A percentile compares a stretch with the other conserved stretches of the same genome.
Conservation (phyloP, 1,140 invertebrate genomes). For the Nylanderia fulva region DNA sequence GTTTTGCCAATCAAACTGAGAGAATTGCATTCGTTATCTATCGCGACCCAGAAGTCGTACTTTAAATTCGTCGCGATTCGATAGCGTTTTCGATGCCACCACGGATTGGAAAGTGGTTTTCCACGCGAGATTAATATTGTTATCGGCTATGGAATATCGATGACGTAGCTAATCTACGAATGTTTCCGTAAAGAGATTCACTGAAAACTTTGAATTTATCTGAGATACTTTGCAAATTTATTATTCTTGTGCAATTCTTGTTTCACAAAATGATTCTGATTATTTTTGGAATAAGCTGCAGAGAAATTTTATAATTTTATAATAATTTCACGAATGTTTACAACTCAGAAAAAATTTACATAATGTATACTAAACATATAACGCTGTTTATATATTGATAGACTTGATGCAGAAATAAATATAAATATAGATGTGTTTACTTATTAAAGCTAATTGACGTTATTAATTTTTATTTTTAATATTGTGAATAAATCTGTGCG, state of each 20-base stretch:
- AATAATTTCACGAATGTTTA: not conserved
- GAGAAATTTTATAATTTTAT: not conserved
- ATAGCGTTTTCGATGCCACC: conserved; percentile 8
- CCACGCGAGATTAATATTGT: conserved; percentile 54
- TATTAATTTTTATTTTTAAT: conserved; percentile 8
- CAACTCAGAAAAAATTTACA: not conserved
- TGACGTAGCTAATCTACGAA: conserved; percentile 11
- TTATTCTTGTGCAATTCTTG: not conserved
- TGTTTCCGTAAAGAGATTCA: not conserved
- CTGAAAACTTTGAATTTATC: not conserved
- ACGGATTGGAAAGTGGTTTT: conserved; percentile 29
- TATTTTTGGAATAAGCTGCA: not conserved
- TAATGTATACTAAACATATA: not conserved
- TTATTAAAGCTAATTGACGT: not conserved
- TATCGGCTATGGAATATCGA: conserved; percentile 44
- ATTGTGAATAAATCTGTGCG: not conserved
- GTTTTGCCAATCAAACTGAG: not conserved
- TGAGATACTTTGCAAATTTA: not conserved
- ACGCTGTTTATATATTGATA: not conserved
- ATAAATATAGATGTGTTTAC: not conserved
- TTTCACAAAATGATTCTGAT: not conserved
- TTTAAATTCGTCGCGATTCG: not conserved
- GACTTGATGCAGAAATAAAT: not conserved
- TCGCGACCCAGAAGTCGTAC: not conserved
- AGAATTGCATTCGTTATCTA: conserved; percentile 61